Evolutionary conservation across 2,888 invertebrate genomes (phyloP).

Genomic region (Lamellibrachia satsuma): DNA sequence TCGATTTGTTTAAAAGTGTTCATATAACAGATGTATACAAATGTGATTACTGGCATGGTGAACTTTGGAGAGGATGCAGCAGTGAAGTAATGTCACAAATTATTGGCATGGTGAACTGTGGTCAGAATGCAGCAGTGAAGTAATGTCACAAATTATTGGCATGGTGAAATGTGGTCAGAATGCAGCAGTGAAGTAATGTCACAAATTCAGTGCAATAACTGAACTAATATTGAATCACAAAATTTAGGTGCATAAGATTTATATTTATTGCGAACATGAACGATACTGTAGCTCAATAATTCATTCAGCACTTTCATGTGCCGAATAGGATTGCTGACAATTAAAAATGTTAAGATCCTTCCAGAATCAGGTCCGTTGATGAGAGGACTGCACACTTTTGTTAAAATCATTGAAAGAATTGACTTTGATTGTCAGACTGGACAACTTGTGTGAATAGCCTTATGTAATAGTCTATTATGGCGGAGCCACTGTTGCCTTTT

Average conservation of each 20-base stretch:
- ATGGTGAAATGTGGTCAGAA: neutral
- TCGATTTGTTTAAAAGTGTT: too few species aligned
- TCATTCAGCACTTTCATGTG: neutral
- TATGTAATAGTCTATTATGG: neutral
- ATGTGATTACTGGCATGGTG: neutral
- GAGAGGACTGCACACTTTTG: neutral
- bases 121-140: too few species aligned
- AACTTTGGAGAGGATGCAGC: neutral
- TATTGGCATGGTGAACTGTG: too few species aligned
- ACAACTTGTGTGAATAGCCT: too few species aligned
- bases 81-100: too few species aligned
- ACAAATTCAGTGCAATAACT: neutral
- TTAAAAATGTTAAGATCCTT: too few species aligned
- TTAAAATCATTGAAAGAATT: neutral
- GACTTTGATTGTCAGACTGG: too few species aligned
- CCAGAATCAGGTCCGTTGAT: neutral
- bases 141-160: neutral
- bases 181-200: neutral
- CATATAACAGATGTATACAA: too few species aligned
- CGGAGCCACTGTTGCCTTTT: too few species aligned
- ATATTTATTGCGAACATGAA: neutral
- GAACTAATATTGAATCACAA: neutral
- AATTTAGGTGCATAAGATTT: neutral
- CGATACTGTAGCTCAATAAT: neutral
- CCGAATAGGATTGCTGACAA: too few species aligned